Conservation (phyloP, 1,140 invertebrate genomes). For the Drosophila pruinosa region DNA sequence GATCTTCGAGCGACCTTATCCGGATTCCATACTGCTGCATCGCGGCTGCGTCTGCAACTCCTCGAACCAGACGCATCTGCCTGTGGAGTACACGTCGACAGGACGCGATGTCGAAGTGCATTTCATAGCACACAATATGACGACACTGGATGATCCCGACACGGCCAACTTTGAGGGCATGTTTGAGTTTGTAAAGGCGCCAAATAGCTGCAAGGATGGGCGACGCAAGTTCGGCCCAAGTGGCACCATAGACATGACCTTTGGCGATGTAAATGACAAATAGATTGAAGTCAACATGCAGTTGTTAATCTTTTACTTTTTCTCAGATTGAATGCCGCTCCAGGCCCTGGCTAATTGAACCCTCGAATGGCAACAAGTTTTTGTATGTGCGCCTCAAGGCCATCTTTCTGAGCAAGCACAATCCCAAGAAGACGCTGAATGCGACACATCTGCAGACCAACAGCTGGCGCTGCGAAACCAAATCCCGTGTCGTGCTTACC, state of each 20-base stretch:
- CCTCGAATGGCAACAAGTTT: slow-evolving; percentile 85
- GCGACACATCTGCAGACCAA: slow-evolving; percentile 54
- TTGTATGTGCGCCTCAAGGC: slow-evolving; percentile 78
- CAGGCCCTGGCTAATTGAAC: slow-evolving; percentile 91
- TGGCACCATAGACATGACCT: slow-evolving; percentile 88
- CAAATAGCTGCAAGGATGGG: slow-evolving; percentile 85
- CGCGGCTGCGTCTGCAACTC: slow-evolving; percentile 87
- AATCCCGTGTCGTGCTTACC: slow-evolving; percentile 74
- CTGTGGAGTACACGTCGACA: slow-evolving; percentile 90
- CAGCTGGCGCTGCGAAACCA: slow-evolving; percentile 76
- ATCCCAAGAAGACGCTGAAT: slow-evolving; percentile 72
- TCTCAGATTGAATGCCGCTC: slow-evolving; percentile 88
- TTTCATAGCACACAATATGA: slow-evolving; percentile 92
- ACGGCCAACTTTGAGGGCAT: slow-evolving; percentile 92
- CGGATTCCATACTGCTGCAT: slow-evolving; percentile 85
- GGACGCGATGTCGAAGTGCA: slow-evolving; percentile 91
- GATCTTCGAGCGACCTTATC: slow-evolving; percentile 90
- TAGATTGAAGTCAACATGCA: no score
- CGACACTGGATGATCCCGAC: slow-evolving; percentile 91
- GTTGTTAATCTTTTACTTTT: neutral
- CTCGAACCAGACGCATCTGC: slow-evolving; percentile 81
- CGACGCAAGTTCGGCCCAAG: slow-evolving; percentile 89
- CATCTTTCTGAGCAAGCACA: slow-evolving; percentile 79
- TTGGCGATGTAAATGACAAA: slow-evolving; percentile 86
- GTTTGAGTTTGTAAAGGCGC: slow-evolving; percentile 90